These are phyloP conservation scores for Orthonyx spaldingii DNA, from an alignment of 2,113 vertebrate species.

Conservation along the genomic window DNA sequence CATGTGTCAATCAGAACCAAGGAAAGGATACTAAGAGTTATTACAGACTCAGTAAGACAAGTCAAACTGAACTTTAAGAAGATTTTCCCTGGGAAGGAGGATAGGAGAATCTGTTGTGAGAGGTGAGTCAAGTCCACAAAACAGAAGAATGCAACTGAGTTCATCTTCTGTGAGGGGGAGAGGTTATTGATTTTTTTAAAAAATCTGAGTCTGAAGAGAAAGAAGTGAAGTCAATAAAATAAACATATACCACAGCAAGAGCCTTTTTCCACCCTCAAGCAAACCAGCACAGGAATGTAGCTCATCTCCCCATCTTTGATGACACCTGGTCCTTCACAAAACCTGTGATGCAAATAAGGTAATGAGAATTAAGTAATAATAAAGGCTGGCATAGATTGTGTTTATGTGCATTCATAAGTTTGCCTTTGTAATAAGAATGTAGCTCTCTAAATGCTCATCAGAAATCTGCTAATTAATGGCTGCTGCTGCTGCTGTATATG, in stretches of 20 bases:
- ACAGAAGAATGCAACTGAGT: neutral
- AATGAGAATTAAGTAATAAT: neutral
- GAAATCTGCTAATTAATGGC: neutral
- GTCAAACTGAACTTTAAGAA: neutral
- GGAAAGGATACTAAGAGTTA: neutral
- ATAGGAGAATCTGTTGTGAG: neutral
- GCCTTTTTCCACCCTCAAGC: neutral
- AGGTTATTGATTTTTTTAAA: neutral
- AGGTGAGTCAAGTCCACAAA: neutral
- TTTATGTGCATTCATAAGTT: neutral
- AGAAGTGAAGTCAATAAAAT: neutral
- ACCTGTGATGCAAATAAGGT: neutral
- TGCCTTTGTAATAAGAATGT: neutral
- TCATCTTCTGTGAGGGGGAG: neutral
- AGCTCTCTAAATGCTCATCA: neutral
- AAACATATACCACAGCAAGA: neutral
- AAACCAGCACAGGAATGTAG: neutral
- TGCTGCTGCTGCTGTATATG: neutral
- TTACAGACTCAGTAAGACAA: neutral
- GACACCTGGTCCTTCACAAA: neutral
- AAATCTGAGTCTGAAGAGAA: neutral
- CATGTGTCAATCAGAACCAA: neutral
- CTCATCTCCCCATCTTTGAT: neutral
- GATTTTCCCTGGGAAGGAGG: neutral
- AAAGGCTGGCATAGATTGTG: neutral